Evolutionary conservation across 1,140 invertebrate species (phyloP).

Genomic region (Pogonomyrmex californicus): DNA sequence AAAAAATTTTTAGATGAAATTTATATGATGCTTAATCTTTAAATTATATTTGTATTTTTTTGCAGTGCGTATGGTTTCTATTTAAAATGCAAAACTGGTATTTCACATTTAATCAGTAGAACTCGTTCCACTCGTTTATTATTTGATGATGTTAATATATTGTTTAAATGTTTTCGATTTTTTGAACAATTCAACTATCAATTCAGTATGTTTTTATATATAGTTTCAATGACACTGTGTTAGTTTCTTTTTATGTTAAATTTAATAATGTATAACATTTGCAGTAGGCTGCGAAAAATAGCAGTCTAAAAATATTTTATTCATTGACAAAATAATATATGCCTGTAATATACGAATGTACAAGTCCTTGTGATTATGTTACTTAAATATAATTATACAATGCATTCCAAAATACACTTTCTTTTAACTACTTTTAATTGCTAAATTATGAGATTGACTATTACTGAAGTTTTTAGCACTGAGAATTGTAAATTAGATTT

Average conservation of each 20-base stretch:
- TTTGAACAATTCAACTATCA: neutral
- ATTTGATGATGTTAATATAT: neutral
- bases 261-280: neutral
- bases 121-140: conserved; percentile 9
- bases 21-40: neutral
- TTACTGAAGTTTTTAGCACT: neutral
- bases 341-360: neutral
- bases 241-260: neutral
- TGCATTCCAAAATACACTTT: neutral
- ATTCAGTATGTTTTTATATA: neutral
- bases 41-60: conserved; percentile 2
- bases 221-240: neutral
- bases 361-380: conserved; percentile 29
- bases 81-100: neutral
- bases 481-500: conserved; percentile 14
- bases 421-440: neutral
- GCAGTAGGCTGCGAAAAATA: neutral
- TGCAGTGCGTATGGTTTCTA: neutral
- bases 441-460: neutral
- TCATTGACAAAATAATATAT: neutral
- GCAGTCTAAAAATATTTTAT: conserved; percentile 32
- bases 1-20: neutral
- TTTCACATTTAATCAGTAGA: conserved; percentile 2
- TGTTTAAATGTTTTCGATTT: neutral
- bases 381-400: conserved; percentile 38